Conservation (phyloP, 2,888 invertebrate genomes). For the Cataglyphis rosenhaueri region DNA sequence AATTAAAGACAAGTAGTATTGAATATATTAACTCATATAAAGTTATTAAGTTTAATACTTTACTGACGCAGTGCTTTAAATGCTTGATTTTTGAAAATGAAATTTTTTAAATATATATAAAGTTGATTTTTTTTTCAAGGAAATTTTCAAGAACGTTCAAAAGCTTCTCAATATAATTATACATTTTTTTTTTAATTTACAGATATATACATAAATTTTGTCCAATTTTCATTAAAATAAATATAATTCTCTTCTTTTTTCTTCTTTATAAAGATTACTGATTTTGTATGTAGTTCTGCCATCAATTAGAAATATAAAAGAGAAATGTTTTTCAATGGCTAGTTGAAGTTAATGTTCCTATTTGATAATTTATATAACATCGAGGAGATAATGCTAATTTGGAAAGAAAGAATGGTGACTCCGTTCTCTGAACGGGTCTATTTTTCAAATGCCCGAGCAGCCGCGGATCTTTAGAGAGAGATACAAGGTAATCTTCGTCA, state of each 20-base stretch:
- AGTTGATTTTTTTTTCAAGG: not conserved
- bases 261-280: not conserved
- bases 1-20: not conserved
- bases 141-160: not conserved
- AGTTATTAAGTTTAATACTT: not conserved
- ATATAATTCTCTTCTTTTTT: not conserved
- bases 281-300: not conserved
- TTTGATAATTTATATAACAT: not conserved
- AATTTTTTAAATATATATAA: not conserved
- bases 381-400: not conserved
- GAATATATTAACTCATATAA: not conserved
- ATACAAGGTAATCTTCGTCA: constrained; percentile 68
- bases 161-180: not conserved
- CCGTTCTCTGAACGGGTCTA: constrained; percentile 50
- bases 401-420: constrained; percentile 54
- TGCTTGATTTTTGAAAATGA: not conserved
- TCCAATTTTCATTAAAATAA: constrained; percentile 7
- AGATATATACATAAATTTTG: not conserved
- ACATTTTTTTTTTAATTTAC: not conserved
- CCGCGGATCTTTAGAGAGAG: constrained; percentile 57
- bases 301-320: not conserved
- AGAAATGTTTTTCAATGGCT: not conserved
- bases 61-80: not conserved
- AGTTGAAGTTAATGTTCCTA: not conserved
- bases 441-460: constrained; percentile 64